phyloP scores from a whole-genome alignment of 2,113 vertebrate genomes.

The Scomber japonicus region DNA sequence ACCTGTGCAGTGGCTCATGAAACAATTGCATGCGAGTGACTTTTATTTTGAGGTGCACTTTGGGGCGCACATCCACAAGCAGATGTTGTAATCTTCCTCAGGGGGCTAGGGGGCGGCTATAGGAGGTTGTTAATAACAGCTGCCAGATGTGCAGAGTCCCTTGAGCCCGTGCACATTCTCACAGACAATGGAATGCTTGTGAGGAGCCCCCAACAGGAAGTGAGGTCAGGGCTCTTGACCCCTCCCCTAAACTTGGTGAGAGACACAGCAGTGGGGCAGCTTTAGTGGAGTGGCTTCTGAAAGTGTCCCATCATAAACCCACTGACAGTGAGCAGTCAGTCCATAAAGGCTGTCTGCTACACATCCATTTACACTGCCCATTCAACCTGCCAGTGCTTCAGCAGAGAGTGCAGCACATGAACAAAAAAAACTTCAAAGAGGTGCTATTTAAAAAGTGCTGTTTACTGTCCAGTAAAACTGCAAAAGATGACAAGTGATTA shows the following conservation, averaged over 20 bases:
- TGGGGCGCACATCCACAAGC: constrained; percentile 55
- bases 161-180: constrained; percentile 83
- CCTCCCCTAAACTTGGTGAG: constrained; percentile 74
- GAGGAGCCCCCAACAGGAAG: constrained; percentile 85
- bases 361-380: constrained; percentile 33
- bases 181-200: constrained; percentile 88
- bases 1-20: constrained; percentile 7
- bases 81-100: constrained; percentile 46
- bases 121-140: constrained; percentile 84
- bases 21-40: constrained; percentile 38
- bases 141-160: constrained; percentile 87
- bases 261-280: constrained; percentile 61
- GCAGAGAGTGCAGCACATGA: constrained; percentile 1
- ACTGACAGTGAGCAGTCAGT: constrained; percentile 53
- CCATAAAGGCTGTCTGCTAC: constrained; percentile 61
- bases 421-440: not conserved
- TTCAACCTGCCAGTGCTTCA: constrained; percentile 28
- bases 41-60: constrained; percentile 49
- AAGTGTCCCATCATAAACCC: constrained; percentile 72
- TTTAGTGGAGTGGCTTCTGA: constrained; percentile 48
- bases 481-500: constrained; percentile 33
- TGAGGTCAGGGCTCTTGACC: constrained; percentile 86
- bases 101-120: constrained; percentile 21
- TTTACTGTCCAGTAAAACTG: not conserved
- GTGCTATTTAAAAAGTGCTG: not conserved